Evolutionary conservation across 2,113 vertebrate genomes (phyloP), one percentile per base, ranked within the genome.

Genomic region (Paralichthys olivaceus): DNA sequence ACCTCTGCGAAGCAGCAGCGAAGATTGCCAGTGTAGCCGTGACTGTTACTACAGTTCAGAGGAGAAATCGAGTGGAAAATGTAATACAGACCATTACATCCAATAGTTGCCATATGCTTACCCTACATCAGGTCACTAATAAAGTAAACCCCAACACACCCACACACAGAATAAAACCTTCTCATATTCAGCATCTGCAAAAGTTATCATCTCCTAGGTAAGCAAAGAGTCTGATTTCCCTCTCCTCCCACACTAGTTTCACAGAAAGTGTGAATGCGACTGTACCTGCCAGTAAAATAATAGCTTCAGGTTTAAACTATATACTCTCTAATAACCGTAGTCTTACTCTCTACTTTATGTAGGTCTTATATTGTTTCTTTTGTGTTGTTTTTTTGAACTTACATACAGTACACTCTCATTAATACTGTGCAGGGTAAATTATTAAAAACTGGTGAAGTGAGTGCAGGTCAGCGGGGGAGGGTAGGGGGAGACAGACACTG

Each of bases 151-250:
- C 79, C 29, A 49, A 45, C 62, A 28, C 71, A n/a, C 40, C 54
- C 60, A 23, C 84, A 75, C 72, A 83, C 29, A 56, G 32, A 76
- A 64, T 75, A 58, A 83, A 61, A 49, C 66, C 59, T 43, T 80
- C 66, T 84, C 76, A 77, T 43, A 56, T 85, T 79, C 26, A 84
- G 66, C 81, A 83, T 90, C 90, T 91, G 89, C 69, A 84, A 71
- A 90, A 85, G 74, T 62, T 76, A 22, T 84, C 78, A 73, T 29
- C 53, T 17, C 32, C 29, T 58, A 75, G 72, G 69, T 78, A 72
- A 86, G 74, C 75, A 74, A 69, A 73, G 34, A 79, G 43, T 80
- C 77, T 49, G 65, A 81, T 84, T 81, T 74, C 72, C 66, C 47
- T 76, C 45, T 82, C 72, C 67, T 82, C 83, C 87, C 63, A 88